These are phyloP conservation scores for Coregonus clupeaformis DNA, from an alignment of 2,113 vertebrate species.

Conservation along the genomic window DNA sequence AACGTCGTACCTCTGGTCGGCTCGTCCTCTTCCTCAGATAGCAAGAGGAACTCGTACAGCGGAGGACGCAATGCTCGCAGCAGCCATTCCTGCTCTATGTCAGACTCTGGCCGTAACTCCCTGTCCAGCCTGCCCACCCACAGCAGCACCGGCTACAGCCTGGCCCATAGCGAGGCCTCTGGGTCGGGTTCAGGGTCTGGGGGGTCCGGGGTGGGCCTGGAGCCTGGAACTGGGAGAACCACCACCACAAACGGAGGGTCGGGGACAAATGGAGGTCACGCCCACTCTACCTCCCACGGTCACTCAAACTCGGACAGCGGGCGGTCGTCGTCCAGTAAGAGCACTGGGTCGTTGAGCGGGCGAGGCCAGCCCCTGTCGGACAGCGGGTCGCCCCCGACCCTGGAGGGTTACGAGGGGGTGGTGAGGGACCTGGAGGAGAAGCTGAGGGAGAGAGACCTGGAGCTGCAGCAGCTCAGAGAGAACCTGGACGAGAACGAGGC, in stretches of 20 bases:
- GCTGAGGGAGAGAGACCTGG: slow-evolving; percentile 87
- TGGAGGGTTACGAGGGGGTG: slow-evolving; percentile 84
- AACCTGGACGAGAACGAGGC: slow-evolving; percentile 94
- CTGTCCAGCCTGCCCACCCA: slow-evolving; percentile 96
- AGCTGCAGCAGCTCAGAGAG: slow-evolving; percentile 88
- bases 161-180: slow-evolving; percentile 78
- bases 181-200: slow-evolving; percentile 63
- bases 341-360: slow-evolving; percentile 88
- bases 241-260: slow-evolving; percentile 50
- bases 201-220: slow-evolving; percentile 57
- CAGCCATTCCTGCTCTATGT: slow-evolving; percentile 88
- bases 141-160: slow-evolving; percentile 86
- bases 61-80: slow-evolving; percentile 72
- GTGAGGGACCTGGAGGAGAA: slow-evolving; percentile 94
- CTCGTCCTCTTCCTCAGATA: slow-evolving; percentile 47
- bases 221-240: slow-evolving; percentile 56
- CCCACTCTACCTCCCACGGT: slow-evolving; percentile 87
- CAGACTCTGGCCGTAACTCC: slow-evolving; percentile 95
- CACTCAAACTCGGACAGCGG: slow-evolving; percentile 96
- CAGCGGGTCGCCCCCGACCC: slow-evolving; percentile 80
- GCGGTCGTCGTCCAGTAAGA: slow-evolving; percentile 95
- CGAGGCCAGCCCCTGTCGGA: slow-evolving; percentile 84
- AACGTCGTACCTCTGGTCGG: not conserved
- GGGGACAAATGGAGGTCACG: slow-evolving; percentile 62
- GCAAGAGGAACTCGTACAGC: slow-evolving; percentile 83